These are phyloP conservation scores for Lepus oiostolus DNA, from an alignment of 2,797 vertebrate genomes.

Conservation along the genomic window DNA sequence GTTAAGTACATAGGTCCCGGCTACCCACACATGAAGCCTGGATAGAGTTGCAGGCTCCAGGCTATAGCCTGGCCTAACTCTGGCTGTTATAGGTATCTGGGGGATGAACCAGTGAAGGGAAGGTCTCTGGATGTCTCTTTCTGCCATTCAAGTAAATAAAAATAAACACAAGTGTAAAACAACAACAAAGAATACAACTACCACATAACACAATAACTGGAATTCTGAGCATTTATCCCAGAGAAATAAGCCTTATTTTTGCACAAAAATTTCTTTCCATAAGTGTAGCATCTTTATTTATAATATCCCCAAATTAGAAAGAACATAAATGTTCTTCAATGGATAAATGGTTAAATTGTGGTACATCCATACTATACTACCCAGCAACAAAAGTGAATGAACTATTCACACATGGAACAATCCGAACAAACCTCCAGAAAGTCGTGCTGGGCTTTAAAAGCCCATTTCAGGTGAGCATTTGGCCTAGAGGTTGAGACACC, in stretches of 20 bases:
- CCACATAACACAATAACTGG: background rate
- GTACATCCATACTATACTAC: background rate
- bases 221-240: slow-evolving; percentile 9
- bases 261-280: slow-evolving; percentile 24
- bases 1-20: too few relatives aligned
- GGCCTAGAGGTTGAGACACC: too few relatives aligned
- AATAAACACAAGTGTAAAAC: background rate
- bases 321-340: background rate
- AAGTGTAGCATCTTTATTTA: slow-evolving; percentile 28
- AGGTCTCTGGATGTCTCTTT: too few relatives aligned
- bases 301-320: slow-evolving; percentile 29
- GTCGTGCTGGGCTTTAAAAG: background rate
- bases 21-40: too few relatives aligned
- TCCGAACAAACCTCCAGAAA: background rate
- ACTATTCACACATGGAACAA: background rate
- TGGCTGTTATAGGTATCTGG: too few relatives aligned
- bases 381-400: background rate
- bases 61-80: too few relatives aligned
- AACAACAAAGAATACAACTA: background rate
- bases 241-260: slow-evolving; percentile 9
- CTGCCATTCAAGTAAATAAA: background rate
- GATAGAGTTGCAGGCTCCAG: too few relatives aligned
- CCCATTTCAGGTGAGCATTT: too few relatives aligned
- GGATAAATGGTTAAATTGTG: background rate
- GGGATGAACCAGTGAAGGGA: too few relatives aligned